phyloP scores from a whole-genome alignment of 2,888 invertebrate genomes.

The Chirona hameri region DNA sequence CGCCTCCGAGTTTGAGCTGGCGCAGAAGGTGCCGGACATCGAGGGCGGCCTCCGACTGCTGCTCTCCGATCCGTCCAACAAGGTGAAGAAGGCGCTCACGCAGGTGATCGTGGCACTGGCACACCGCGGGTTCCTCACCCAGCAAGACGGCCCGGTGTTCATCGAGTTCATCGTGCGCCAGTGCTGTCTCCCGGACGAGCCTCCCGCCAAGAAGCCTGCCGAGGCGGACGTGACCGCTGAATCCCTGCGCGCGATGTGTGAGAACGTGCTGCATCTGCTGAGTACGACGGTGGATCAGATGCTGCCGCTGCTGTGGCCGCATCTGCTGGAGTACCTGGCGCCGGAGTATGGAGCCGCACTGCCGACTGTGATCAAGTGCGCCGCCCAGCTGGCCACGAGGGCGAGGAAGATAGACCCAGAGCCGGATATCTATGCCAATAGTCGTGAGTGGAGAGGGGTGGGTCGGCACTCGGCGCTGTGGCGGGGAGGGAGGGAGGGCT shows the following conservation, averaged over 20 bases:
- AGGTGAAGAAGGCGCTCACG: constrained; percentile 63
- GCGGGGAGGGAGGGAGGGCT: too few species aligned
- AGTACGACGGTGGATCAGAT: constrained; percentile 75
- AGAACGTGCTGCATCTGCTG: constrained; percentile 72
- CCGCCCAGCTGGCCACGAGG: constrained; percentile 55
- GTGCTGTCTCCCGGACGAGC: constrained; percentile 59
- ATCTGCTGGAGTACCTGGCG: constrained; percentile 70
- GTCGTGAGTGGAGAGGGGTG: not conserved
- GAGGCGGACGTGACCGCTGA: constrained; percentile 48
- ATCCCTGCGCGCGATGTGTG: constrained; percentile 69
- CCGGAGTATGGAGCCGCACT: constrained; percentile 70
- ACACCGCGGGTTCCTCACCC: constrained; percentile 72
- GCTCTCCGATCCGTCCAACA: constrained; percentile 52
- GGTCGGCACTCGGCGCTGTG: too few species aligned
- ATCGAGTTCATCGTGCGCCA: constrained; percentile 81
- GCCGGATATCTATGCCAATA: constrained; percentile 23
- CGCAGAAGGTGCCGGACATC: constrained; percentile 33
- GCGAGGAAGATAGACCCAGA: not conserved
- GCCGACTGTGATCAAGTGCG: constrained; percentile 60
- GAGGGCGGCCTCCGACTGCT: constrained; percentile 51
- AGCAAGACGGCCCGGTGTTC: constrained; percentile 68
- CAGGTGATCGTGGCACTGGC: constrained; percentile 82
- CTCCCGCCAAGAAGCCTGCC: constrained; percentile 36
- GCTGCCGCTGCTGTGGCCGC: constrained; percentile 68
- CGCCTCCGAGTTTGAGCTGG: constrained; percentile 56